Evolutionary conservation across 2,888 invertebrate genomes (phyloP), one percentile per base, ranked within the genome.

Genomic region (Steinernema scapterisci): DNA sequence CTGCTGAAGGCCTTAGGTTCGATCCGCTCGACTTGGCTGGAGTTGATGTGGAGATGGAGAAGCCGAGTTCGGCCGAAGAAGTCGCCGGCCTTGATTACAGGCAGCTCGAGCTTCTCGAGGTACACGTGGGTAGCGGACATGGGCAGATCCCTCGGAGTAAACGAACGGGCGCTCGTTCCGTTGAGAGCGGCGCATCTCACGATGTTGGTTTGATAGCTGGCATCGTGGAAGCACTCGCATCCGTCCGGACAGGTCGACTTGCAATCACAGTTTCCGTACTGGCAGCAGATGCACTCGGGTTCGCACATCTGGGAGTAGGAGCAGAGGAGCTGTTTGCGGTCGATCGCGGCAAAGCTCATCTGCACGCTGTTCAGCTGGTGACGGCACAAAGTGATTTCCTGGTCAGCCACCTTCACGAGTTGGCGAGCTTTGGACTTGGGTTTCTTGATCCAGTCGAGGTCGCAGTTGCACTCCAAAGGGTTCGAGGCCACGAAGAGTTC

Each of bases 121-220:
- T 93, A 93, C 80, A 94, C 90, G 87, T 93, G 92, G n/a, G 94
- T 94, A 76, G 94, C 93, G 88, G 94, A 93, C 93, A 94, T 94
- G 11, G 94, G 94, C 87, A 95, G 93, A 89, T 92, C 92, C 81
- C 93, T 92, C 91, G 92, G 21, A 75, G 19, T 72, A 92, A 92
- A 70, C 92, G 92, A 25, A 70, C 76, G 73, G 21, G 48, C 23
- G 31, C 54, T 38, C 6, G 52, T 56, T 13, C 63, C 51, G 71
- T 76, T 54, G 21, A 70, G 38, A n/a, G 52, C 56, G 9, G 76
- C 46, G 51, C 75, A 85, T 13, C 76, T 75, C n/a, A 87, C 85
- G 45, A 87, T 78, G 77, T 86, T 87, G 19, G 79, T 93, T 56
- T 92, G 91, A 93, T 93, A 94, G 27, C 92, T 92, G 87, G 93